Evolutionary conservation across 2,113 vertebrate genomes (phyloP).

Genomic region (Siniperca knerii): DNA sequence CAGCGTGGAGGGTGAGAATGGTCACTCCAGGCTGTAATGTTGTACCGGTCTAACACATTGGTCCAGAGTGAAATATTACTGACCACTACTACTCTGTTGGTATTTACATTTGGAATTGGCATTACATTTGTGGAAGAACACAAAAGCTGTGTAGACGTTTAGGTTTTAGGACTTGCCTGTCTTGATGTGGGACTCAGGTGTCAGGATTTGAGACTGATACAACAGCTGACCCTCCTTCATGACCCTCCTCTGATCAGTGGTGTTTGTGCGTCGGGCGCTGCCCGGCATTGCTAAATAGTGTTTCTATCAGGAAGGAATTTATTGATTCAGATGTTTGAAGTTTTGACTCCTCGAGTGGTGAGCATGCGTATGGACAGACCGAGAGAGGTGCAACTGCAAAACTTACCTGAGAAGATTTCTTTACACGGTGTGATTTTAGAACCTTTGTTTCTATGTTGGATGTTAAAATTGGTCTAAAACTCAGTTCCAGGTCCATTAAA

Average conservation of each 20-base stretch:
- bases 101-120: neutral
- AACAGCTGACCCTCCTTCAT: too few species aligned
- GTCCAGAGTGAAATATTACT: neutral
- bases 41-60: neutral
- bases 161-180: neutral
- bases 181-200: neutral
- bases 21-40: neutral
- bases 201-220: neutral
- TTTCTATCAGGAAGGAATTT: too few species aligned
- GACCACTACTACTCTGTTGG: neutral
- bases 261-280: too few species aligned
- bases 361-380: too few species aligned
- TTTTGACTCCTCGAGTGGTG: too few species aligned
- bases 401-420: neutral
- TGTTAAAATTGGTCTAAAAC: neutral
- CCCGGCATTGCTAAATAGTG: too few species aligned
- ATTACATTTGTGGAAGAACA: neutral
- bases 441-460: neutral
- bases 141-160: neutral
- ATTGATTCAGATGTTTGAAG: too few species aligned
- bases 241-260: too few species aligned
- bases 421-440: neutral
- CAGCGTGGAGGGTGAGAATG: neutral
- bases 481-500: too few species aligned
- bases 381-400: too few species aligned